phyloP scores from a whole-genome alignment of 2,113 vertebrate genomes.

The Mormoops blainvillei region DNA sequence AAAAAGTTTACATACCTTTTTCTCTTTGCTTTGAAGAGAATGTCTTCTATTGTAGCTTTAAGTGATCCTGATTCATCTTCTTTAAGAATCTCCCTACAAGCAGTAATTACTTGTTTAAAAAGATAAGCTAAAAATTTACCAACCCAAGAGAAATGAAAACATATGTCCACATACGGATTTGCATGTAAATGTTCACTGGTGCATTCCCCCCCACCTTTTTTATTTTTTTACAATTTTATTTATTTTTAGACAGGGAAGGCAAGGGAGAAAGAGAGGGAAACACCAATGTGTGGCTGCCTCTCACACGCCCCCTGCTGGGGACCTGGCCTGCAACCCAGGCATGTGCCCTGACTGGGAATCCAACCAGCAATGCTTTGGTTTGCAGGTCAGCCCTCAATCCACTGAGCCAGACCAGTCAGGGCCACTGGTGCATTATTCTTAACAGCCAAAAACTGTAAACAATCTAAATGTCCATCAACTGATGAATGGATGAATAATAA shows the following conservation, averaged over 20 bases:
- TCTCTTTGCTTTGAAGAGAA: constrained; percentile 94
- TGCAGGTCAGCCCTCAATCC: no score
- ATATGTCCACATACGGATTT: background rate
- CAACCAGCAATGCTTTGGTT: no score
- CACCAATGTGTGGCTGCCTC: no score
- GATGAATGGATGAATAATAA: background rate
- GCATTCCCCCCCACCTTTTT: background rate
- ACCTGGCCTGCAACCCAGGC: no score
- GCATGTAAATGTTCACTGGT: background rate
- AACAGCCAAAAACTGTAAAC: background rate
- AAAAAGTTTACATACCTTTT: constrained; percentile 83
- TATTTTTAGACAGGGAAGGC: no score
- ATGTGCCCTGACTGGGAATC: no score
- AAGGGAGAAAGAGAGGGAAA: no score
- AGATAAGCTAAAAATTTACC: background rate
- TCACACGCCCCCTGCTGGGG: no score
- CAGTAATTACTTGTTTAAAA: constrained; percentile 40
- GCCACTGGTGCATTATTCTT: background rate
- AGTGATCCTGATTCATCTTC: constrained; percentile 97
- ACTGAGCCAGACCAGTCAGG: no score
- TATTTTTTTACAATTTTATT: no score
- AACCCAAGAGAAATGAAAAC: constrained; percentile 3
- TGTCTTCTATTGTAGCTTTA: constrained; percentile 95
- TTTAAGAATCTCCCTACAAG: constrained; percentile 93
- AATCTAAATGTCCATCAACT: background rate